Percentiles rank a stretch among this genome's conserved stretches.
phyloP scores from a whole-genome alignment of 2,888 invertebrate species.

The Drosophila anomelani region DNA sequence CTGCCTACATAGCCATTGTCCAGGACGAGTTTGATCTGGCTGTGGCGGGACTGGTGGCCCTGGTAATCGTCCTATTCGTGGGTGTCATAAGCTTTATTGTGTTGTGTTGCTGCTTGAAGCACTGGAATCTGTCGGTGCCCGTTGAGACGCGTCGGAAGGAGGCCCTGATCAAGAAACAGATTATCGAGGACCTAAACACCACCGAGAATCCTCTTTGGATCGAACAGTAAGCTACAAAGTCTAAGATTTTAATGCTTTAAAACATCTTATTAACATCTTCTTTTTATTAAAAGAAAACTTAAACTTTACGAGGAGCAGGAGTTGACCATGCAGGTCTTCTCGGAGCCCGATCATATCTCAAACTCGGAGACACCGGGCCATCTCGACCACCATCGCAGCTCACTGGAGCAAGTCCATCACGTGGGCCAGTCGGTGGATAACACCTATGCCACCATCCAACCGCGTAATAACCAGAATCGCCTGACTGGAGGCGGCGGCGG shows the following conservation, averaged over 20 bases:
- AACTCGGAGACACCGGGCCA: conserved; percentile 83
- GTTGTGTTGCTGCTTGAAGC: conserved; percentile 94
- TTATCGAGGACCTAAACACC: conserved; percentile 93
- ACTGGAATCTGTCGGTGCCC: conserved; percentile 94
- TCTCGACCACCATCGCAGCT: conserved; percentile 82
- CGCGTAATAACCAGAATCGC: conserved; percentile 79
- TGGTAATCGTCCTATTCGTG: conserved; percentile 93
- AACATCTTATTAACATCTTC: background rate
- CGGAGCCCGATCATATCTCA: conserved; percentile 88
- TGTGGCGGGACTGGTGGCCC: conserved; percentile 92
- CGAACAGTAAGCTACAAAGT: conserved; percentile 89
- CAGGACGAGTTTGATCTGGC: conserved; percentile 94
- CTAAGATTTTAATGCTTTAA: too few relatives aligned
- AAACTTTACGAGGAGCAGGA: conserved; percentile 96
- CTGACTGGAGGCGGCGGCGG: conserved; percentile 55
- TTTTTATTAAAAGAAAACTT: conserved; percentile 87
- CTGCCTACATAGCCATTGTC: conserved; percentile 88
- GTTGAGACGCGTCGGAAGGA: conserved; percentile 93
- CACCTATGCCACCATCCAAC: conserved; percentile 85
- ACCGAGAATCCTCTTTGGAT: conserved; percentile 97
- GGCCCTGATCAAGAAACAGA: conserved; percentile 92
- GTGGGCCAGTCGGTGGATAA: conserved; percentile 83
- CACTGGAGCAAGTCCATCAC: conserved; percentile 83
- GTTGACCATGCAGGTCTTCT: conserved; percentile 96
- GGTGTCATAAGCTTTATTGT: conserved; percentile 94